Evolutionary conservation across 2,888 invertebrate genomes (phyloP).

Genomic region (Myathropa florea): DNA sequence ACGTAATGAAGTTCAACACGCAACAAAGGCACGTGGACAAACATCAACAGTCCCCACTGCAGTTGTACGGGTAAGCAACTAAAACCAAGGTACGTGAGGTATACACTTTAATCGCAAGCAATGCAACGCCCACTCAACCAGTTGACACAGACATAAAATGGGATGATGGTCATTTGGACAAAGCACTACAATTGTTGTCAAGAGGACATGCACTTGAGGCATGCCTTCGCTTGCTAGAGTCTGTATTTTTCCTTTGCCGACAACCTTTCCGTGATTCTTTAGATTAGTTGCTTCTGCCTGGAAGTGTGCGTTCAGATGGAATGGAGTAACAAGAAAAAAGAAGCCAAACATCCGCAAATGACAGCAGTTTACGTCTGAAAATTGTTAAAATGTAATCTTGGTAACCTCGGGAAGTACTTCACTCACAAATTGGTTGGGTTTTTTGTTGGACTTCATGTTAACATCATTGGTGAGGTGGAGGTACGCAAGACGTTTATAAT

Average conservation of each 20-base stretch:
- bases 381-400: background rate
- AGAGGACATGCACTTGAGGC: background rate
- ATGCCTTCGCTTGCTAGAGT: background rate
- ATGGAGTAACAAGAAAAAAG: background rate
- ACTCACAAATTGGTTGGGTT: background rate
- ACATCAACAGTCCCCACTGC: background rate
- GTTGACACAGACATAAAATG: conserved; percentile 51
- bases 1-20: background rate
- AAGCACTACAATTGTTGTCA: conserved; percentile 15
- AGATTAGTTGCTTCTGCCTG: background rate
- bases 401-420: background rate
- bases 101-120: conserved; percentile 13
- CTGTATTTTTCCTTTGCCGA: background rate
- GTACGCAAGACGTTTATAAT: background rate
- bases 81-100: conserved; percentile 9
- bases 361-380: background rate
- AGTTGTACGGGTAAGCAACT: background rate
- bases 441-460: background rate
- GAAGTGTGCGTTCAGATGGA: background rate
- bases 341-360: background rate
- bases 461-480: background rate
- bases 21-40: background rate
- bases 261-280: background rate
- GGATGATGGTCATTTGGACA: conserved; percentile 49
- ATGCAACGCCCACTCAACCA: conserved; percentile 30